Percentiles rank a stretch among this genome's conserved stretches.
Evolutionary conservation across 35 echinoderm and acorn worm genomes (phyloP).

Genomic region (Chiridota heheva): DNA sequence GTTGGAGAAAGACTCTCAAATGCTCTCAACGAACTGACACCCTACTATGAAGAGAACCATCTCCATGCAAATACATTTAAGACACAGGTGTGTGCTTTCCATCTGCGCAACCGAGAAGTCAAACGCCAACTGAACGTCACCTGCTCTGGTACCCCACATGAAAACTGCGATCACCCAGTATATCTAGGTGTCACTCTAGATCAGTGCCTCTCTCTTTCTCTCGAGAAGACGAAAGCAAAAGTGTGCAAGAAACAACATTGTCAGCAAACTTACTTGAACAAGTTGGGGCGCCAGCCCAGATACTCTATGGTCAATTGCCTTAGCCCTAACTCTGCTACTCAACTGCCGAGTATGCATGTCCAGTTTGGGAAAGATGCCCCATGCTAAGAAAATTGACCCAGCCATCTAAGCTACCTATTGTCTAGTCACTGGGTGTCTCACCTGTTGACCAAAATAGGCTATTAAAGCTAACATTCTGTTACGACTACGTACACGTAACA

Average conservation of each 20-base stretch:
- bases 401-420: too few relatives aligned
- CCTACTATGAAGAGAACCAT: slow-evolving; percentile 47
- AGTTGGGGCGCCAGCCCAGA: slow-evolving; percentile 4
- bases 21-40: background rate
- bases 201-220: too few relatives aligned
- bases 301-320: slow-evolving; percentile 21
- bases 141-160: background rate
- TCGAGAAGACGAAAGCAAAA: slow-evolving; percentile 18
- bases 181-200: slow-evolving; percentile 32
- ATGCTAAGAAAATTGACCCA: too few relatives aligned
- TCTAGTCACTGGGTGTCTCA: too few relatives aligned
- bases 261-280: background rate
- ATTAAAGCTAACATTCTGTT: too few relatives aligned
- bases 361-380: slow-evolving; percentile 20
- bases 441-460: too few relatives aligned
- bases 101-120: slow-evolving; percentile 30
- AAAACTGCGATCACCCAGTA: slow-evolving; percentile 46
- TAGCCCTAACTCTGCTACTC: too few relatives aligned
- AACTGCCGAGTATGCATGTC: slow-evolving; percentile 29
- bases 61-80: slow-evolving; percentile 52
- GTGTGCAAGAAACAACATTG: too few relatives aligned
- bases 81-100: slow-evolving; percentile 49
- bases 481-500: too few relatives aligned
- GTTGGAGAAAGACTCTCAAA: background rate
- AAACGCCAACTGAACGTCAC: slow-evolving; percentile 36